Evolutionary conservation across 2,797 vertebrate genomes (phyloP).

Genomic region (Pristis pectinata): DNA sequence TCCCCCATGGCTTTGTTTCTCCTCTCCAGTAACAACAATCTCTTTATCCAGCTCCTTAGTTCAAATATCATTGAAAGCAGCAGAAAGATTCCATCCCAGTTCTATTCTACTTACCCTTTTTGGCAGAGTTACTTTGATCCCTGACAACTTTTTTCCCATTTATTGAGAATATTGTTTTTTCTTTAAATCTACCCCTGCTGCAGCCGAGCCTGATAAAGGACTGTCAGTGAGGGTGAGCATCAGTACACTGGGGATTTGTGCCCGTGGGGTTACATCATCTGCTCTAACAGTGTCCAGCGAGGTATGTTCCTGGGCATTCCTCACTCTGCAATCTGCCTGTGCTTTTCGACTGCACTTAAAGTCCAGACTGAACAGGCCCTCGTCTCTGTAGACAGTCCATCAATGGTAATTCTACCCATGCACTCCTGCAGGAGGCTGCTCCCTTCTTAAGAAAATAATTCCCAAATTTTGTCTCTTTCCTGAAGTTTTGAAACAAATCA

Average conservation of each 20-base stretch:
- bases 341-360: neutral
- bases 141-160: too few species aligned
- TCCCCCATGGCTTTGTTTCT: too few species aligned
- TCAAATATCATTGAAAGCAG: too few species aligned
- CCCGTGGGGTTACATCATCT: neutral
- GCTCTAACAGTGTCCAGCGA: too few species aligned
- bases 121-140: too few species aligned
- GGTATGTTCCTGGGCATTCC: too few species aligned
- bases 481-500: constrained; percentile 43
- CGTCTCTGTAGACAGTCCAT: neutral
- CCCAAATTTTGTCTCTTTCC: neutral
- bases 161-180: too few species aligned
- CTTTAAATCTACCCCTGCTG: too few species aligned
- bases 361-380: neutral
- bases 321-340: neutral
- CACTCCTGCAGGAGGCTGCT: neutral
- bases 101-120: too few species aligned
- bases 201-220: neutral
- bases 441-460: neutral
- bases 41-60: too few species aligned
- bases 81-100: too few species aligned
- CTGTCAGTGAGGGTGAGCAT: neutral
- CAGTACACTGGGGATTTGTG: neutral
- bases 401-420: neutral
- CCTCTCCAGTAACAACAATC: too few species aligned